phyloP scores from a whole-genome alignment of 1,140 invertebrate species.

The Conus ventricosus region DNA sequence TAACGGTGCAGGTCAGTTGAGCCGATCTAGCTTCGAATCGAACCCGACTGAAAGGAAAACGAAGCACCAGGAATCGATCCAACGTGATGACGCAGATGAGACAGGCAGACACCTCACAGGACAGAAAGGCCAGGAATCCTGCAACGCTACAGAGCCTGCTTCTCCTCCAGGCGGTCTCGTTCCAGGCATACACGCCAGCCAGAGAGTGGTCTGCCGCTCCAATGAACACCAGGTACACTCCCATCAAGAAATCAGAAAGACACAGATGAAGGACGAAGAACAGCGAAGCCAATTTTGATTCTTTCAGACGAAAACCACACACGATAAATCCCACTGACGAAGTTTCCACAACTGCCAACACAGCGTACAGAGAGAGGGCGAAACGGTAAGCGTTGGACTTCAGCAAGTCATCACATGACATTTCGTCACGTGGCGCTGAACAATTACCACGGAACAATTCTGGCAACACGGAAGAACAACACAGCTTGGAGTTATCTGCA shows the following conservation, averaged over 20 bases:
- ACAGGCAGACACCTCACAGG: not conserved
- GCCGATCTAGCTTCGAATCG: not conserved
- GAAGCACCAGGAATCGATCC: not conserved
- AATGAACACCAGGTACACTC: not conserved
- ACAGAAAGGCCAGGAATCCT: not conserved
- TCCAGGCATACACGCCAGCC: not conserved
- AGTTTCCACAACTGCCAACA: not conserved
- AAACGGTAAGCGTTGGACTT: not conserved
- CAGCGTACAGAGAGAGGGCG: not conserved
- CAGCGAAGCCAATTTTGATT: not conserved
- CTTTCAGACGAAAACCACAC: not conserved
- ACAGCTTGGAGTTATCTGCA: conserved; percentile 22
- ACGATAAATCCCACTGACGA: not conserved
- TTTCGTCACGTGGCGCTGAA: not conserved
- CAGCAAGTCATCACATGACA: conserved; percentile 4
- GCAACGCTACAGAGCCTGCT: not conserved
- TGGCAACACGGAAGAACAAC: not conserved
- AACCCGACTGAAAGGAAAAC: not conserved
- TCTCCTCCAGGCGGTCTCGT: not conserved
- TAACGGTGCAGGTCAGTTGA: not conserved
- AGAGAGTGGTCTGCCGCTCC: not conserved
- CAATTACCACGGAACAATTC: not conserved
- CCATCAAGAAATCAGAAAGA: not conserved
- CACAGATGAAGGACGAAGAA: conserved; percentile 9
- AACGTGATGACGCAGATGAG: not conserved